Evolutionary conservation across 53 echinoderm and acorn worm species (phyloP).

Genomic region (Paelopatides confundens): DNA sequence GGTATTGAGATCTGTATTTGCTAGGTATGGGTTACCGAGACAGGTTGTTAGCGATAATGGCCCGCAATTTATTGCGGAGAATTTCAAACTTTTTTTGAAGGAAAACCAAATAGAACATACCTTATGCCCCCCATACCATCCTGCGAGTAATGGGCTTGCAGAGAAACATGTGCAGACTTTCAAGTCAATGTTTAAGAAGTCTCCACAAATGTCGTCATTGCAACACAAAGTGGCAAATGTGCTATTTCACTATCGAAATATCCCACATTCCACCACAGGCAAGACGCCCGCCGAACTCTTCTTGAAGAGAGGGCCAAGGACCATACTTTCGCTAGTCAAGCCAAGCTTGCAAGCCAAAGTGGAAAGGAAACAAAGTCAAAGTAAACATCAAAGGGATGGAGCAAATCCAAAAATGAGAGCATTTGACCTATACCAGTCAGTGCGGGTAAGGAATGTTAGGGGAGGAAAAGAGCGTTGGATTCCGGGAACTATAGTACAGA

Average conservation of each 20-base stretch:
- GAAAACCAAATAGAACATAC: conserved; percentile 32
- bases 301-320: conserved; percentile 57
- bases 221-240: conserved; percentile 68
- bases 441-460: conserved; percentile 7
- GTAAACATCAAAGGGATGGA: conserved; percentile 44
- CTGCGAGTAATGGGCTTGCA: conserved; percentile 52
- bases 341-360: too few relatives aligned
- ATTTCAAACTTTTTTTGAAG: not conserved
- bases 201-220: conserved; percentile 29
- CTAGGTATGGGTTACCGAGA: conserved; percentile 47
- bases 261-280: conserved; percentile 63
- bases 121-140: conserved; percentile 50
- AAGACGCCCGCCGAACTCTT: conserved; percentile 72
- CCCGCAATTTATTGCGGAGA: not conserved
- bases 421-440: conserved; percentile 41
- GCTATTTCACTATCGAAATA: conserved; percentile 58
- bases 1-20: conserved; percentile 10
- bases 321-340: conserved; percentile 54
- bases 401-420: not conserved
- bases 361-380: conserved; percentile 54
- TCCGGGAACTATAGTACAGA: conserved; percentile 38
- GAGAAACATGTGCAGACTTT: conserved; percentile 60
- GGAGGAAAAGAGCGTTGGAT: conserved; percentile 56
- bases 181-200: conserved; percentile 62
- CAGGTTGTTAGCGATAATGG: conserved; percentile 50